phyloP scores from a whole-genome alignment of 2,888 invertebrate genomes.

The Isotomurus palustris region DNA sequence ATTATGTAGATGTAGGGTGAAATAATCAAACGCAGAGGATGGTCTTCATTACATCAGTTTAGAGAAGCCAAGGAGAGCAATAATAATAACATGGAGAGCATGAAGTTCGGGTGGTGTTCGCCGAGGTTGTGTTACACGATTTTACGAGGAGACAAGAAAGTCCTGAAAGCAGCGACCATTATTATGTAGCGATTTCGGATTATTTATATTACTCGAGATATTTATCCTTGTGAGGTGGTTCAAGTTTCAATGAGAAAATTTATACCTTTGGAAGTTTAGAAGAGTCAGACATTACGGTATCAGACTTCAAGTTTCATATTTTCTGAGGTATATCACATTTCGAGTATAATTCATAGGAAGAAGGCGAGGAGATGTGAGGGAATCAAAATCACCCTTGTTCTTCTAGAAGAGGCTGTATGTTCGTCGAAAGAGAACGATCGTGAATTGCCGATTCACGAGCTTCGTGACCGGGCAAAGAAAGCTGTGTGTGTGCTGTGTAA shows the following conservation, averaged over 20 bases:
- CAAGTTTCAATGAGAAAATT: slow-evolving; percentile 8
- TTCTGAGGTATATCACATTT: too few relatives aligned
- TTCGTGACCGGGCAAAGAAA: slow-evolving; percentile 42
- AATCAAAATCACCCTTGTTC: too few relatives aligned
- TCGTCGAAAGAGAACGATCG: slow-evolving; percentile 30
- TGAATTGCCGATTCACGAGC: slow-evolving; percentile 43
- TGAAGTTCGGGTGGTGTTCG: too few relatives aligned
- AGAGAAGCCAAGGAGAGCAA: too few relatives aligned
- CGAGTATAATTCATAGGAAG: too few relatives aligned
- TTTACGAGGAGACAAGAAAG: slow-evolving; percentile 1
- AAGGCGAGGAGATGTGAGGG: too few relatives aligned
- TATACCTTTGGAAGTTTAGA: not conserved
- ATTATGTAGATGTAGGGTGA: not conserved
- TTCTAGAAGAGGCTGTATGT: too few relatives aligned
- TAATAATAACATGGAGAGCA: too few relatives aligned
- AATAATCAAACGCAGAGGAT: not conserved
- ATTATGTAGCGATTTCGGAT: slow-evolving; percentile 17
- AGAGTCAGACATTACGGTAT: too few relatives aligned
- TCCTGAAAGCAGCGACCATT: not conserved
- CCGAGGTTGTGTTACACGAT: too few relatives aligned
- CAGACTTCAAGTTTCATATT: too few relatives aligned
- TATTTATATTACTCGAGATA: slow-evolving; percentile 15
- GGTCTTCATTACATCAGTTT: not conserved
- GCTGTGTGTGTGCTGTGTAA: too few relatives aligned
- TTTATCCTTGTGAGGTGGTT: slow-evolving; percentile 16